These are phyloP conservation scores for Ataeniobius toweri DNA, from an alignment of 2,797 vertebrate genomes.

Conservation along the genomic window DNA sequence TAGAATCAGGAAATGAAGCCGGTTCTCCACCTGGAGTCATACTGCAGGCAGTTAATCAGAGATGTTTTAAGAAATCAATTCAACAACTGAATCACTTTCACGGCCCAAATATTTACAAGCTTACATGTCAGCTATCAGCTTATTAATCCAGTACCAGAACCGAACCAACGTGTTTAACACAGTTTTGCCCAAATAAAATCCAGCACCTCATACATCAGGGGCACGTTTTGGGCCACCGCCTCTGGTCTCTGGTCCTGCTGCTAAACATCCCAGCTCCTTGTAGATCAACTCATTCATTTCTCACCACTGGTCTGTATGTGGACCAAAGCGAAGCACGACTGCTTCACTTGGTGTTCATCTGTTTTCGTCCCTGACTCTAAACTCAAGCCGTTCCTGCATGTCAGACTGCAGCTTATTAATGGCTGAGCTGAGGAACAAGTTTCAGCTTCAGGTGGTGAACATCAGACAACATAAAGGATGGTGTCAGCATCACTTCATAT, in stretches of 20 bases:
- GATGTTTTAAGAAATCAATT: neutral
- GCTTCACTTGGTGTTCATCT: neutral
- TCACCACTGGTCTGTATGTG: neutral
- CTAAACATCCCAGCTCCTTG: too few relatives aligned
- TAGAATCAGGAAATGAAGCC: too few relatives aligned
- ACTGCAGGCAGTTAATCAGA: neutral
- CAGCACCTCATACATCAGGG: too few relatives aligned
- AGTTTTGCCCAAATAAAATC: too few relatives aligned
- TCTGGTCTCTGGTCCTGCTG: too few relatives aligned
- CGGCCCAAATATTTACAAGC: neutral
- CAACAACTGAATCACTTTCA: neutral
- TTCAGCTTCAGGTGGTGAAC: too few relatives aligned
- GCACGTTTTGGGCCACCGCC: too few relatives aligned
- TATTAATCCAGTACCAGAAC: neutral
- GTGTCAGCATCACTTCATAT: too few relatives aligned
- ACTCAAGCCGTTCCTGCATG: neutral
- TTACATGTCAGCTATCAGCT: neutral
- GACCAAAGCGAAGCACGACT: neutral
- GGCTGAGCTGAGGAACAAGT: too few relatives aligned
- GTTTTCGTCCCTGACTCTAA: neutral
- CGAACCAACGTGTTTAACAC: too few relatives aligned
- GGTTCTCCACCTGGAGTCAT: neutral
- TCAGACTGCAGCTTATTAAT: too few relatives aligned
- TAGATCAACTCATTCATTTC: neutral
- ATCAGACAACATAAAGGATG: neutral